phyloP scores from a whole-genome alignment of 2,113 vertebrate genomes.

The Salvelinus alpinus region DNA sequence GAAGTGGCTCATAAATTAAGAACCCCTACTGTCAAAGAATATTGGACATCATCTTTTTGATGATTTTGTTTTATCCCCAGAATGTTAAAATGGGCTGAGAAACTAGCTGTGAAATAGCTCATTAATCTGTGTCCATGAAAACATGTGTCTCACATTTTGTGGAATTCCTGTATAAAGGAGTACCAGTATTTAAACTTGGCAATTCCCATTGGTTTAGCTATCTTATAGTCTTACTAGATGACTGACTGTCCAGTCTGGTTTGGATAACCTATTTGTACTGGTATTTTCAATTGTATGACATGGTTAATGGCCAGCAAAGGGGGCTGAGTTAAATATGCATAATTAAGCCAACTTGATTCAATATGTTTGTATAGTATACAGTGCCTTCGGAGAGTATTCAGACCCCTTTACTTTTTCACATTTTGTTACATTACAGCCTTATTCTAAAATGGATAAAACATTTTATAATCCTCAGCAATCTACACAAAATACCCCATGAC shows the following conservation, averaged over 20 bases:
- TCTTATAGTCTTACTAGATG: background rate
- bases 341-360: background rate
- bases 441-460: too few relatives aligned
- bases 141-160: background rate
- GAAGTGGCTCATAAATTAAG: slow-evolving; percentile 57
- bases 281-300: background rate
- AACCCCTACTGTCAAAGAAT: slow-evolving; percentile 59
- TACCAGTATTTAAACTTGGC: background rate
- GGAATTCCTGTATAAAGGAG: too few relatives aligned
- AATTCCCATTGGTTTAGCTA: background rate
- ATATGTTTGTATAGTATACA: too few relatives aligned
- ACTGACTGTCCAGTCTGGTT: background rate
- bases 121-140: background rate
- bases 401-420: too few relatives aligned
- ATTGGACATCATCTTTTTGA: slow-evolving; percentile 53
- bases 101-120: background rate
- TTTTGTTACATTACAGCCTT: too few relatives aligned
- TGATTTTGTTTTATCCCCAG: background rate
- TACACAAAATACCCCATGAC: too few relatives aligned
- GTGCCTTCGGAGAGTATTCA: too few relatives aligned
- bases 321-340: background rate
- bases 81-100: background rate
- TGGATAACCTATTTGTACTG: background rate
- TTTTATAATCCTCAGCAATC: too few relatives aligned
- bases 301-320: background rate